These are phyloP conservation scores for Serilophus lunatus DNA, from an alignment of 2,113 vertebrate species.

Conservation along the genomic window DNA sequence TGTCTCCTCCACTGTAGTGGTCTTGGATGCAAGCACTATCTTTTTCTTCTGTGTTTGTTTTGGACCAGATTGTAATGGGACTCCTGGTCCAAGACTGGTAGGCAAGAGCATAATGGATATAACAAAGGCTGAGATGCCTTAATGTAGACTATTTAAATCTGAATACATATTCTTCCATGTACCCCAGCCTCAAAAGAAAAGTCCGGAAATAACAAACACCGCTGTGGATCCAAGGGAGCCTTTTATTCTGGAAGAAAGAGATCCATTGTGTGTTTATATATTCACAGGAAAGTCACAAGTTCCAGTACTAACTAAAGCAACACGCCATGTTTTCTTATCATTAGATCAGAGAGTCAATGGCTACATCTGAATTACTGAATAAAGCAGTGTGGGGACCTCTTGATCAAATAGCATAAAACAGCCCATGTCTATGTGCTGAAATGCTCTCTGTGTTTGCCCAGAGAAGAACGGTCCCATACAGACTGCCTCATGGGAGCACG, in stretches of 20 bases:
- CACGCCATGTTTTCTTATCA: not conserved
- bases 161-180: not conserved
- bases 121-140: not conserved
- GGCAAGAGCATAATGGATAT: not conserved
- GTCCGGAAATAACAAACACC: not conserved
- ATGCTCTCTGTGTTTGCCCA: accelerated
- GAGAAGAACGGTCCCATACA: not conserved
- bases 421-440: not conserved
- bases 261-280: not conserved
- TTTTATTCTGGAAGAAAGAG: not conserved
- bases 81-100: not conserved
- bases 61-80: not conserved
- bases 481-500: not conserved
- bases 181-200: not conserved
- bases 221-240: not conserved
- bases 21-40: not conserved
- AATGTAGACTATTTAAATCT: not conserved
- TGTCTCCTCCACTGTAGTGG: not conserved
- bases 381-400: not conserved
- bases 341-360: not conserved
- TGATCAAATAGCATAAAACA: not conserved
- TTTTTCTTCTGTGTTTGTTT: not conserved
- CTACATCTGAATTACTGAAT: not conserved
- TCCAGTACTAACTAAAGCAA: not conserved
- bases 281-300: not conserved